Evolutionary conservation across 2,888 invertebrate genomes (phyloP), one percentile per base, ranked within the genome.

Genomic region (Sepiola atlantica): DNA sequence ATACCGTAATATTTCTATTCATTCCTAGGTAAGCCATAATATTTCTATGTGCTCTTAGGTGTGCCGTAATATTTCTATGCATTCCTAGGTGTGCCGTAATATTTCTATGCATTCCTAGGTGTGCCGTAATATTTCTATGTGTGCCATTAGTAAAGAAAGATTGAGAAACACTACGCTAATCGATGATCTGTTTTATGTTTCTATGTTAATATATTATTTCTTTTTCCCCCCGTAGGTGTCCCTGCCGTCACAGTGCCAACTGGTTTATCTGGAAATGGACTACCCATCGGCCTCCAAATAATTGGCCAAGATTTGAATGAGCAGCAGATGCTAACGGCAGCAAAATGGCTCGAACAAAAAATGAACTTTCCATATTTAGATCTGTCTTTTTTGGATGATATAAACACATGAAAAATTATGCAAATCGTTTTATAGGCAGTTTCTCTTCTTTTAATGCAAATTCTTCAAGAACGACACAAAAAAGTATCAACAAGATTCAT

Each of bases 171-270:
- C 45, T 45, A 45, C 8, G 2, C 45, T 4, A 45, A 45, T 45
- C 45, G 8, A 45, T 8, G 45, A 45, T 45, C 45, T 45, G 45
- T 45, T 45, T 45, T 45, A 2, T 45, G 45, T 45, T 45, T 45
- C 8, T 45, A 45, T 45, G 2, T 45, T 45, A 45, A 45, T 45
- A n/a, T n/a, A 8, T 45, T 45, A 45, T 14, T n/a, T 91, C 21
- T 91, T 28, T 54, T 93, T 91, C 28, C 55, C 54, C 57, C 95
- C 95, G 18, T 96, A 98, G 98, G 98, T 2, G 98, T 99, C 94
- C 99, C 99, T 21, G 99, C 99, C 0, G 97, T 99, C 35, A 98
- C 98, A 8, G 97, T 99, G 95, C 99, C 99, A 0, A 98, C 99
- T 94, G 98, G 98, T 94, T 97, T 99, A 57, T 99, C 99, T 0